Evolutionary conservation across 2,797 vertebrate genomes (phyloP).

Genomic region (Halcyon smyrnensis): DNA sequence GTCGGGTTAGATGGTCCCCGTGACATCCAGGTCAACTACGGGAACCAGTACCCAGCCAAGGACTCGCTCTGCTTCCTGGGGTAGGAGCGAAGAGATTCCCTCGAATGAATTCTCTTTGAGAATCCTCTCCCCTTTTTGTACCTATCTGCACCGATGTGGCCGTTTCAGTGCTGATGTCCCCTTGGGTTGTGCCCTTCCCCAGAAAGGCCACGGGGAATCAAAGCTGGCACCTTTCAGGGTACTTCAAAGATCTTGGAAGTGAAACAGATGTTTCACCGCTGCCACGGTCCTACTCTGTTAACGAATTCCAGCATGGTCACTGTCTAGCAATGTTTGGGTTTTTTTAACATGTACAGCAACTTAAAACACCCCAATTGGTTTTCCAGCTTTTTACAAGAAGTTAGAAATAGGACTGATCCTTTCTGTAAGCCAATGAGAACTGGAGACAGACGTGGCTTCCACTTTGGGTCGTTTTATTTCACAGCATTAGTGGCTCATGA

Average conservation of each 20-base stretch:
- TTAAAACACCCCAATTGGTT: neutral
- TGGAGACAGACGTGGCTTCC: neutral
- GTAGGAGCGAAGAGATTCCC: neutral
- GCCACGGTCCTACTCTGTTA: neutral
- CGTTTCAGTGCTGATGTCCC: neutral
- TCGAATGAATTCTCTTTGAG: neutral
- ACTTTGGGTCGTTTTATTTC: neutral
- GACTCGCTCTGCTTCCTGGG: neutral
- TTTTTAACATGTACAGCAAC: neutral
- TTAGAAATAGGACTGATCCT: neutral
- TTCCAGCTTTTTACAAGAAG: neutral
- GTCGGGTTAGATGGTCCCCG: fast-evolving
- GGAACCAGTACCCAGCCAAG: fast-evolving
- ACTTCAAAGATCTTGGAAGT: neutral
- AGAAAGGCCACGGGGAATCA: neutral
- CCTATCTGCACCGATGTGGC: fast-evolving
- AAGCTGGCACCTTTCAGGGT: neutral
- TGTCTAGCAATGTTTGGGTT: neutral
- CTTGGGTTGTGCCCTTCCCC: neutral
- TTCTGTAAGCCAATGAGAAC: neutral
- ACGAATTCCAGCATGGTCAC: neutral
- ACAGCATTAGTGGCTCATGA: neutral
- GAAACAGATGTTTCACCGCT: neutral
- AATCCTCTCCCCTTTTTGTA: neutral
- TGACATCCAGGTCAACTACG: neutral